phyloP scores from a whole-genome alignment of 1,140 invertebrate species.

The Eulimnadia texana region DNA sequence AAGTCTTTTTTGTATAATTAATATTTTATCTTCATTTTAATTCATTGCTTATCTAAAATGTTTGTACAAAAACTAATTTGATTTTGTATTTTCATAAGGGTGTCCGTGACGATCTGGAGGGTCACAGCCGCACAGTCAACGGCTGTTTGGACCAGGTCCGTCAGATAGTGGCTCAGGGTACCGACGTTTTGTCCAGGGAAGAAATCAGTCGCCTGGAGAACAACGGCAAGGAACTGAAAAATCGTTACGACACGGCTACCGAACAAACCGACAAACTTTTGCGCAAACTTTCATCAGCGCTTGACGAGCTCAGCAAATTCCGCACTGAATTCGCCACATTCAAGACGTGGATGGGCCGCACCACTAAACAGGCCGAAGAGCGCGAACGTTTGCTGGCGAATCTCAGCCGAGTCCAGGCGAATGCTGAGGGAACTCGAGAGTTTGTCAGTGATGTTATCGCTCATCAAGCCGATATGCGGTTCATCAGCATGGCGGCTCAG shows the following conservation, averaged over 20 bases:
- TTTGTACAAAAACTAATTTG: not conserved
- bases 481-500: conserved; percentile 86
- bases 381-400: conserved; percentile 71
- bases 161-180: conserved; percentile 73
- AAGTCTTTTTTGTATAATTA: no score
- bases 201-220: conserved; percentile 75
- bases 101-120: conserved; percentile 79
- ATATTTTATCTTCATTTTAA: no score
- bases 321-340: conserved; percentile 64
- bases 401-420: conserved; percentile 51
- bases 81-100: conserved; percentile 38
- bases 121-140: conserved; percentile 66
- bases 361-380: conserved; percentile 61
- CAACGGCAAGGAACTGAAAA: conserved; percentile 64
- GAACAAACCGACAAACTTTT: conserved; percentile 64
- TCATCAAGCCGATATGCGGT: conserved; percentile 83
- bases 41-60: not conserved
- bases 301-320: conserved; percentile 77
- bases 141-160: conserved; percentile 81
- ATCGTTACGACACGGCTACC: conserved; percentile 61
- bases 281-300: conserved; percentile 54
- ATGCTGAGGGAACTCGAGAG: conserved; percentile 58
- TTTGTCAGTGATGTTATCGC: conserved; percentile 89
- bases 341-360: conserved; percentile 66
- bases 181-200: conserved; percentile 74